These are phyloP conservation scores for Cebus imitator DNA, from an alignment of 2,113 vertebrate species.

Conservation along the genomic window DNA sequence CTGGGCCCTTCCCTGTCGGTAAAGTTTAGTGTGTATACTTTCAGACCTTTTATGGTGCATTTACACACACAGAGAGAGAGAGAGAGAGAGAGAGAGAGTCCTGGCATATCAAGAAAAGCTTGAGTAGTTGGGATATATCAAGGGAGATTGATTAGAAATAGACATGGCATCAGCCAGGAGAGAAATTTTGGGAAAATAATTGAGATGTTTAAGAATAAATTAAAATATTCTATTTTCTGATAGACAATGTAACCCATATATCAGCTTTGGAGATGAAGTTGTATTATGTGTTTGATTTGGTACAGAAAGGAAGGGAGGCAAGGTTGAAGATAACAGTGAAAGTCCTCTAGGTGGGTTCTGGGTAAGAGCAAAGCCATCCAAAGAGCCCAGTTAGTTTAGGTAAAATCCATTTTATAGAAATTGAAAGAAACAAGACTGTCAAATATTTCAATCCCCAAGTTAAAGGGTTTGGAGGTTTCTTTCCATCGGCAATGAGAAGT, in stretches of 20 bases:
- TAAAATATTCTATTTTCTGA: constrained; percentile 19
- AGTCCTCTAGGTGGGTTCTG: neutral
- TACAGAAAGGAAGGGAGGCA: neutral
- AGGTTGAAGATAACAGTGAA: constrained; percentile 13
- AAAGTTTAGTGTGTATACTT: neutral
- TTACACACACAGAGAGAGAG: neutral
- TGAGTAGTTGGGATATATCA: neutral
- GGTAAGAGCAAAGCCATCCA: neutral
- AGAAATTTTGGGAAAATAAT: neutral
- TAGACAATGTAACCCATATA: neutral
- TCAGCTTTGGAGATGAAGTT: neutral
- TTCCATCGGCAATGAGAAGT: neutral
- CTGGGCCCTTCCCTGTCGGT: neutral
- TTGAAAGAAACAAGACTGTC: neutral
- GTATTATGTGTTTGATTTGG: neutral
- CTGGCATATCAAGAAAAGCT: neutral
- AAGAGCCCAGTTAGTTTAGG: neutral
- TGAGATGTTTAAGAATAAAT: neutral
- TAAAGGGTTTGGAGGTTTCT: neutral
- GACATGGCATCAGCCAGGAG: neutral
- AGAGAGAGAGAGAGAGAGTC: no score
- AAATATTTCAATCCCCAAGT: neutral
- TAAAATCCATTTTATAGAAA: neutral
- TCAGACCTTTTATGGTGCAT: neutral
- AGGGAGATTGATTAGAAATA: neutral